Conservation (phyloP, 1,140 invertebrate genomes). For the Cotesia typhae region DNA sequence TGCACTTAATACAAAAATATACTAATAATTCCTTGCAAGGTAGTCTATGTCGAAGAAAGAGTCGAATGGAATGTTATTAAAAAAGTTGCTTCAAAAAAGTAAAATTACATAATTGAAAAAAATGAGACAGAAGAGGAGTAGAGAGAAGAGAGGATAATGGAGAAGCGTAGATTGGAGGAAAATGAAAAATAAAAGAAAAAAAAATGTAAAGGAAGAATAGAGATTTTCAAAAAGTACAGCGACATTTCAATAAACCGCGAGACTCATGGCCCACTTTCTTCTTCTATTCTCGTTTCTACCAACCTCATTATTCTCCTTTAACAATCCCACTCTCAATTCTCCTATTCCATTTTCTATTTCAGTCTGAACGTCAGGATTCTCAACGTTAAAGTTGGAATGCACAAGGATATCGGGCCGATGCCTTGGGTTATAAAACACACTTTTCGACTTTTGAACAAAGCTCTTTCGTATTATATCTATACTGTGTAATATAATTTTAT, state of each 20-base stretch:
- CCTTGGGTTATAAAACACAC: slow-evolving; percentile 47
- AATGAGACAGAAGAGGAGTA: too few species aligned
- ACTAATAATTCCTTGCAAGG: too few species aligned
- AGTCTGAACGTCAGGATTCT: slow-evolving; percentile 27
- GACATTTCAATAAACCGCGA: slow-evolving; percentile 58
- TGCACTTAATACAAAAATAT: too few species aligned
- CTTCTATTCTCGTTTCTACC: slow-evolving; percentile 27
- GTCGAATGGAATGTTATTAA: too few species aligned
- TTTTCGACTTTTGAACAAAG: slow-evolving; percentile 50
- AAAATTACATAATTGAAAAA: too few species aligned
- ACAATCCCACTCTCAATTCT: slow-evolving; percentile 30
- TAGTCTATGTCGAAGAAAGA: too few species aligned
- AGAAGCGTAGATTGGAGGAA: slow-evolving; percentile 3
- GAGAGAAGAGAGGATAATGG: too few species aligned
- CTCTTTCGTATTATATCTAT: slow-evolving; percentile 18
- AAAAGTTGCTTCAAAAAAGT: too few species aligned
- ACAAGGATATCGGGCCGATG: slow-evolving; percentile 31
- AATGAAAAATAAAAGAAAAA: slow-evolving; percentile 29
- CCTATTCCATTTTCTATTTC: slow-evolving; percentile 32
- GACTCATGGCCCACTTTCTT: slow-evolving; percentile 49
- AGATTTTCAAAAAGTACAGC: slow-evolving; percentile 27
- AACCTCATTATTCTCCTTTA: slow-evolving; percentile 10
- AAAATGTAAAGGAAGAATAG: background rate
- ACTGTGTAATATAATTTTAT: too few species aligned
- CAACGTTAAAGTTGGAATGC: slow-evolving; percentile 41